These are phyloP conservation scores for Sorex araneus DNA, from an alignment of 2,113 vertebrate species.

Conservation along the genomic window DNA sequence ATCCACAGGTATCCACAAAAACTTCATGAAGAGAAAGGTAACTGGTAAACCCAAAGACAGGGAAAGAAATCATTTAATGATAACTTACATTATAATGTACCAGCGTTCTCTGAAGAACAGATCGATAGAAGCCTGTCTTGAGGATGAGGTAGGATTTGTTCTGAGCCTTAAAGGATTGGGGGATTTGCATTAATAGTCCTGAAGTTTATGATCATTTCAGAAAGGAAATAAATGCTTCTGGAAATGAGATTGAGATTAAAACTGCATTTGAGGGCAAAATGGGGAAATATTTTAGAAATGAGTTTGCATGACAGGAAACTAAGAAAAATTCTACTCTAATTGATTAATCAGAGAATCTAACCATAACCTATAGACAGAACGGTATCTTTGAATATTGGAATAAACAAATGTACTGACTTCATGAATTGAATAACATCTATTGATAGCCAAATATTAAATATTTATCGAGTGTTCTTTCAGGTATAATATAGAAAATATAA, in stretches of 20 bases:
- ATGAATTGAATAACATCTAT: background rate
- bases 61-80: background rate
- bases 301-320: background rate
- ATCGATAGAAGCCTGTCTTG: conserved; percentile 34
- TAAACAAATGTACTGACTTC: background rate
- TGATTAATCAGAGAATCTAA: background rate
- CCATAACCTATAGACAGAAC: background rate
- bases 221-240: background rate
- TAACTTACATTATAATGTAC: background rate
- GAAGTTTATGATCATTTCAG: conserved; percentile 21
- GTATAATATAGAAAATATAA: background rate
- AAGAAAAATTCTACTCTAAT: background rate
- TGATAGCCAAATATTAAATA: background rate
- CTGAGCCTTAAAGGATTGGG: conserved; percentile 50
- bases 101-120: conserved; percentile 29
- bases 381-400: background rate
- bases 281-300: background rate
- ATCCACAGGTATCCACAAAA: background rate
- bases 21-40: background rate
- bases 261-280: background rate
- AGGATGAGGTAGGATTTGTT: conserved; percentile 32
- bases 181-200: conserved; percentile 21
- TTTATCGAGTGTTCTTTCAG: background rate
- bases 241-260: background rate
- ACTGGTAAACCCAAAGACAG: background rate